Conservation (phyloP, 2,888 invertebrate genomes). For the Crepidodera aurea region DNA sequence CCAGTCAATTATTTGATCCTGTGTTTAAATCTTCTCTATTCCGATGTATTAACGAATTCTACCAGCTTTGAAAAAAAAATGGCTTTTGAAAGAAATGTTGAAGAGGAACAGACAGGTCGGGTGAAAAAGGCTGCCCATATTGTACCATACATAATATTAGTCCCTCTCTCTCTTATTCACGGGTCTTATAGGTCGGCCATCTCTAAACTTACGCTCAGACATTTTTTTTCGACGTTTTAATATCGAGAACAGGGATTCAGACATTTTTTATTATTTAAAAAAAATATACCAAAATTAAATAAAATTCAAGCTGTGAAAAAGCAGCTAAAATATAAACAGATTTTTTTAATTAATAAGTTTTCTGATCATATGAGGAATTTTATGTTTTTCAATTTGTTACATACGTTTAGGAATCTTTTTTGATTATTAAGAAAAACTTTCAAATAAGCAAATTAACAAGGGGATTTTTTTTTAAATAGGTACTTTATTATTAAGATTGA, state of each 20-base stretch:
- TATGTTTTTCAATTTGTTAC: neutral
- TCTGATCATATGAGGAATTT: constrained; percentile 14
- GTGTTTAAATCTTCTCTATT: constrained; percentile 9
- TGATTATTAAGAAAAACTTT: too few relatives aligned
- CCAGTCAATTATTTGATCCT: too few relatives aligned
- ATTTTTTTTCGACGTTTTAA: neutral
- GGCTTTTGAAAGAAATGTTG: constrained; percentile 23
- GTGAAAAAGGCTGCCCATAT: constrained; percentile 36
- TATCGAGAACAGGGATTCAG: constrained; percentile 13
- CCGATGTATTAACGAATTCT: constrained; percentile 8
- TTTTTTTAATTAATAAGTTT: constrained; percentile 11
- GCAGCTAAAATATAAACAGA: neutral
- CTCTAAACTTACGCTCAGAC: neutral
- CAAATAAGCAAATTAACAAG: too few relatives aligned
- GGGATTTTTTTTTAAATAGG: too few relatives aligned
- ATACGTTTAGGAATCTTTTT: too few relatives aligned
- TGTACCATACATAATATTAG: constrained; percentile 60
- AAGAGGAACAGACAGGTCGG: constrained; percentile 36
- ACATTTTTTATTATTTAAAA: neutral
- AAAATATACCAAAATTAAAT: constrained; percentile 3
- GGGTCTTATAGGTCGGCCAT: neutral
- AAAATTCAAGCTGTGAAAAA: constrained; percentile 30
- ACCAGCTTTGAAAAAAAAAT: constrained; percentile 9
- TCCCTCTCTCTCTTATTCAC: constrained; percentile 56
- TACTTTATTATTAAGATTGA: too few relatives aligned